phyloP scores from a whole-genome alignment of 2,888 invertebrate species.

The Clusia tigrina region DNA sequence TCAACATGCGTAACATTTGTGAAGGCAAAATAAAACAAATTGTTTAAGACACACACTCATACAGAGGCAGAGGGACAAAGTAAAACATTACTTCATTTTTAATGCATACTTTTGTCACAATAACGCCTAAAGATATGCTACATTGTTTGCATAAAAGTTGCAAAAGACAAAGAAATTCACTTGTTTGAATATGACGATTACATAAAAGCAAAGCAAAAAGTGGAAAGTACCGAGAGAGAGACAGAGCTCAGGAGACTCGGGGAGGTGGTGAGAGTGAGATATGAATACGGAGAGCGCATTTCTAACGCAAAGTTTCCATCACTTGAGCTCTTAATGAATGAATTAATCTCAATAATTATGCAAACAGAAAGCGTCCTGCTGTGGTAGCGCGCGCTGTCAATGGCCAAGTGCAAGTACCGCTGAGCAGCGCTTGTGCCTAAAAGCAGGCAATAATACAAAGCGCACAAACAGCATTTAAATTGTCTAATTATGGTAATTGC shows the following conservation, averaged over 20 bases:
- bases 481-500: conserved; percentile 30
- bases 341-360: conserved; percentile 22
- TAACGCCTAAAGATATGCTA: too few species aligned
- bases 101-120: background rate
- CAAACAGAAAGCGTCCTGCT: background rate
- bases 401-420: background rate
- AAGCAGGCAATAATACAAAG: background rate
- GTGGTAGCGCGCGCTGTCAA: too few species aligned
- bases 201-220: too few species aligned
- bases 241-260: too few species aligned
- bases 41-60: background rate
- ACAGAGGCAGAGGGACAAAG: background rate
- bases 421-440: background rate
- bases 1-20: background rate
- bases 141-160: too few species aligned
- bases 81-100: background rate
- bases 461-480: conserved; percentile 27
- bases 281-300: too few species aligned
- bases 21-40: background rate
- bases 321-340: conserved; percentile 26
- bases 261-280: too few species aligned
- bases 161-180: background rate
- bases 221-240: too few species aligned
- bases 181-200: too few species aligned
- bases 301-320: background rate